Evolutionary conservation across 37 sponge, comb jelly and placozoan genomes (phyloP).

Genomic region (Mnemiopsis leidyi): DNA sequence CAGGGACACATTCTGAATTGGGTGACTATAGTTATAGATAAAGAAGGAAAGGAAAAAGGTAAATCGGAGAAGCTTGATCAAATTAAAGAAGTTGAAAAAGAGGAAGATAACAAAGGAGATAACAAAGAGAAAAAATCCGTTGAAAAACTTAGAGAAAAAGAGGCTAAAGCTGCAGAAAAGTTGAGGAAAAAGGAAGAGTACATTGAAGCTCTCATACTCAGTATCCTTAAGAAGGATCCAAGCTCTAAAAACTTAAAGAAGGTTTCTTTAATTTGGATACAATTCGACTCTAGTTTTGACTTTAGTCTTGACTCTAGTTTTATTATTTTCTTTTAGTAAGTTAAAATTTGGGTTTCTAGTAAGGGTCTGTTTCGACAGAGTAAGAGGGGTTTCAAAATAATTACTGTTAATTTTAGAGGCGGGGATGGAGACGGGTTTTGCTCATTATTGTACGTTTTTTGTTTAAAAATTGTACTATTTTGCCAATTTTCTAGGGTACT

Average conservation of each 20-base stretch:
- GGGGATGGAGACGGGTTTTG: too few relatives aligned
- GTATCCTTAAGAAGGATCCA: neutral
- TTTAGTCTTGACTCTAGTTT: too few relatives aligned
- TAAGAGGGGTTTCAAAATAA: too few relatives aligned
- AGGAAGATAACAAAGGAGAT: neutral
- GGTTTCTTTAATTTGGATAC: too few relatives aligned
- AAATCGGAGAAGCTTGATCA: neutral
- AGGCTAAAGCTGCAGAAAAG: neutral
- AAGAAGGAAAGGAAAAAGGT: neutral
- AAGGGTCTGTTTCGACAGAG: too few relatives aligned
- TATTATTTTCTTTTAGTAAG: too few relatives aligned
- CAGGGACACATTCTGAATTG: neutral
- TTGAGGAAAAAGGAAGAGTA: neutral
- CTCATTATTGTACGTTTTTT: too few relatives aligned
- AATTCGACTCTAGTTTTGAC: too few relatives aligned
- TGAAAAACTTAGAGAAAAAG: neutral
- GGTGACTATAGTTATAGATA: slow-evolving; percentile 7
- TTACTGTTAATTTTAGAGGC: too few relatives aligned
- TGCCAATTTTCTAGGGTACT: too few relatives aligned
- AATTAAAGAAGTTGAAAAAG: neutral
- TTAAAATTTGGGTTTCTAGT: too few relatives aligned
- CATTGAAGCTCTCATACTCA: slow-evolving; percentile 2
- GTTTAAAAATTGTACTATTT: too few relatives aligned
- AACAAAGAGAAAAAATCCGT: neutral
- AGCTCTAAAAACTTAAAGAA: neutral